Evolutionary conservation across 2,888 invertebrate species (phyloP), one percentile per base, ranked within the genome.

Genomic region (Drosophila multiciliata): DNA sequence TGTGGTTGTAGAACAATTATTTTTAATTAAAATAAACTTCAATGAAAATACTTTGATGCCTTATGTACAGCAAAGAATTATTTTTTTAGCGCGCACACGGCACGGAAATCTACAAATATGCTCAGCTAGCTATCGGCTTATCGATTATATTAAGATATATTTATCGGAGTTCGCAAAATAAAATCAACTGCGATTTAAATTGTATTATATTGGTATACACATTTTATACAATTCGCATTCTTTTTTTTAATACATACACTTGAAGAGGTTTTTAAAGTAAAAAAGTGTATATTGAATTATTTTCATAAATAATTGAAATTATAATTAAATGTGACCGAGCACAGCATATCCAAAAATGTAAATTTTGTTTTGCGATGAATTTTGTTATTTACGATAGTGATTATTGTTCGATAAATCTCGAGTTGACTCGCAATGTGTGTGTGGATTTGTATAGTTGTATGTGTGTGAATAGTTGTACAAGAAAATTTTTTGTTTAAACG

Each of bases 71-170:
- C 33, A 32, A 50, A 55, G 38, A 52, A 70, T 36, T 52, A 63
- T n/a, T 75, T 70, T 70, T 75, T 80, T 49, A 66, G 66, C 77
- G 77, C 70, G 80, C 70, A 77, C 70, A 75, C 75, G 32, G 66
- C 76, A 61, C 66, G 63, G 76, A 55, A 38, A 40, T 64, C 26
- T 45, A 12, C 32, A 29, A 57, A 75, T 66, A 57, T 59, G 61
- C 52, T 42, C n/a, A 12, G 23, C 15, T 15, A 32, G n/a, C 3
- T 48, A 77, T 69, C 69, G 80, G 29, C 9, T 33, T 72, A 58
- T 71, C 71, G 71, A 70, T 49, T 49, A 35, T 7, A 49, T 40
- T n/a, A 17, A 29, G 12, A n/a, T 7, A 4, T 1, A 23, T n/a
- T 29, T 29, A 57, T 68, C 68, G 49, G 35, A n/a, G 17, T 20